Evolutionary conservation across 2,113 vertebrate species (phyloP).

Genomic region (Phalacrocorax pelagicus): DNA sequence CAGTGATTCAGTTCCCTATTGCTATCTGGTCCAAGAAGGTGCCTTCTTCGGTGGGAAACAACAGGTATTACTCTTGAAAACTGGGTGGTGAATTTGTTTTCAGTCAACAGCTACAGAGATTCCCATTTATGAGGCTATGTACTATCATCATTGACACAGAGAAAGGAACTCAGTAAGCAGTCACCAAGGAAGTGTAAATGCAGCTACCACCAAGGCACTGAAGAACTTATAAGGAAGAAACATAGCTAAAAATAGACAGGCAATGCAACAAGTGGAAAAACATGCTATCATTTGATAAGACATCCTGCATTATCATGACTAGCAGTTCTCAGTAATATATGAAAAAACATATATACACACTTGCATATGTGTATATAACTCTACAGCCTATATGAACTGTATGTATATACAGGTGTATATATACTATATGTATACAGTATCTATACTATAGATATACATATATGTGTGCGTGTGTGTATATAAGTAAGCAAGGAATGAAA

Average conservation of each 20-base stretch:
- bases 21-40: not conserved
- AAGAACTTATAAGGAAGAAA: not conserved
- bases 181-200: not conserved
- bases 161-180: not conserved
- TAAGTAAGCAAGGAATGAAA: no score
- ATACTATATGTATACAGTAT: no score
- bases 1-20: not conserved
- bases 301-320: not conserved
- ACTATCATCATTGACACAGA: not conserved
- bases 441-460: not conserved
- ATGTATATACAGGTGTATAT: not conserved
- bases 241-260: not conserved
- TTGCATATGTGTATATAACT: not conserved
- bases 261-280: not conserved
- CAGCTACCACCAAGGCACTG: not conserved
- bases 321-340: not conserved
- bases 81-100: not conserved
- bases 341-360: not conserved
- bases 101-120: not conserved
- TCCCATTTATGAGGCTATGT: not conserved
- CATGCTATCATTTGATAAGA: not conserved
- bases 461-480: not conserved
- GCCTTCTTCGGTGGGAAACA: not conserved
- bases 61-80: not conserved
- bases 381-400: not conserved